phyloP scores from a whole-genome alignment of 2,888 invertebrate species.

The Colletes collaris region DNA sequence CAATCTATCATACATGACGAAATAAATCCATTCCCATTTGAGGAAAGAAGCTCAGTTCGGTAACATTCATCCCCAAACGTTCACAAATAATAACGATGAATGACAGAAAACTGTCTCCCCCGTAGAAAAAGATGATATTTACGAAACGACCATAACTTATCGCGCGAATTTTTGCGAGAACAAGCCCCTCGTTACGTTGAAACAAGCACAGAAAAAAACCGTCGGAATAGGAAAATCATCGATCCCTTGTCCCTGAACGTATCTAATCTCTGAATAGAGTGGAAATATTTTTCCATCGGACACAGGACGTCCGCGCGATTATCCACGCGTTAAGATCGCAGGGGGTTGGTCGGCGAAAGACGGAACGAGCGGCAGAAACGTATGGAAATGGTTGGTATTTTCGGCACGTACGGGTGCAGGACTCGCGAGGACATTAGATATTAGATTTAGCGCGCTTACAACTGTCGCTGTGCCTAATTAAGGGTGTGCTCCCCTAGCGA shows the following conservation, averaged over 20 bases:
- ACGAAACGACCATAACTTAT: background rate
- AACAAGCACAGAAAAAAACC: background rate
- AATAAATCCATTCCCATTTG: too few species aligned
- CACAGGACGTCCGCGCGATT: constrained; percentile 38
- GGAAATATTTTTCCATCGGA: constrained; percentile 29
- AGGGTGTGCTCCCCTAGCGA: constrained; percentile 75
- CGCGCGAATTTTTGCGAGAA: background rate
- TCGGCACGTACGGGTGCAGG: constrained; percentile 30
- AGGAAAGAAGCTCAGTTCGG: too few species aligned
- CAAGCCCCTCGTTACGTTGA: background rate
- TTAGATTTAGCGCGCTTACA: constrained; percentile 80
- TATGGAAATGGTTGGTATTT: constrained; percentile 57
- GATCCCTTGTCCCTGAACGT: constrained; percentile 25
- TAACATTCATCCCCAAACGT: too few species aligned
- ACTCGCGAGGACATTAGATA: constrained; percentile 70
- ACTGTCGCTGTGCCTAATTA: constrained; percentile 80
- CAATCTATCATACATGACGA: too few species aligned
- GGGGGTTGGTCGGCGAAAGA: background rate
- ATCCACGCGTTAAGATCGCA: constrained; percentile 24
- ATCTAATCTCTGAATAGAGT: constrained; percentile 16
- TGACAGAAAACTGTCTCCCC: background rate
- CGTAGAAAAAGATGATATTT: background rate
- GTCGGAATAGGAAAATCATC: constrained; percentile 24
- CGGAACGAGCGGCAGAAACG: constrained; percentile 29
- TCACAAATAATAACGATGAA: too few species aligned